Evolutionary conservation across 1,140 invertebrate species (phyloP), one percentile per base, ranked within the genome.

Genomic region (Parapsyche elsis): DNA sequence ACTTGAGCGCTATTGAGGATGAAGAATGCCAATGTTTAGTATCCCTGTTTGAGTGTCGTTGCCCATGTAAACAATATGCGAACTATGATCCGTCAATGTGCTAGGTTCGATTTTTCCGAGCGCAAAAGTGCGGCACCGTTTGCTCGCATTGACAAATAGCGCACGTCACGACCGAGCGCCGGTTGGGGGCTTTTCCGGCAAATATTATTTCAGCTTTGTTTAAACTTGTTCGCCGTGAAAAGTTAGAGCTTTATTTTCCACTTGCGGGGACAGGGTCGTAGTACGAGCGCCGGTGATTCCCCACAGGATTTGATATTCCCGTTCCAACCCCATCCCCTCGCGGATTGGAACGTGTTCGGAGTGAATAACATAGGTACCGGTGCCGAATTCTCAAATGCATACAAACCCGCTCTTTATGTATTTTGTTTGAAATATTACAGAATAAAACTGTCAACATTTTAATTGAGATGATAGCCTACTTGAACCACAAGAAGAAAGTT

Each of bases 161-260:
- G 46, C 71, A 53, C 71, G 71, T 75, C 71, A 75, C 71, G n/a
- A 16, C 21, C 61, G 21, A 30, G 14, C 10, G 24, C 5, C 61
- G 5, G n/a, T n/a, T n/a, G n/a, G 14, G 61, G 24, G 61, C 38
- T 44, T 71, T 75, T 75, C 45, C 71, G 30, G 61, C 64, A 78
- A 78, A 78, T 78, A 78, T 78, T 78, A 78, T 78, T 71, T 71
- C 38, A 46, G 61, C 61, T 67, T 78, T 78, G 76, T 78, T 78
- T 78, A 78, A 45, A 71, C 61, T 78, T 46, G 76, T 78, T 78
- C 76, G 21, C 57, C 21, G 44, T 78, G 76, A 78, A 78, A 78
- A 71, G 59, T 78, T 49, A 78, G 76, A 78, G 57, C 53, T 78
- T 78, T 78, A 67, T 67, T 70, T 67, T 78, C 71, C 49, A 16